Percentiles rank a stretch among this genome's conserved stretches.
Evolutionary conservation across 1,140 invertebrate genomes (phyloP).

Genomic region (Lineus longissimus): DNA sequence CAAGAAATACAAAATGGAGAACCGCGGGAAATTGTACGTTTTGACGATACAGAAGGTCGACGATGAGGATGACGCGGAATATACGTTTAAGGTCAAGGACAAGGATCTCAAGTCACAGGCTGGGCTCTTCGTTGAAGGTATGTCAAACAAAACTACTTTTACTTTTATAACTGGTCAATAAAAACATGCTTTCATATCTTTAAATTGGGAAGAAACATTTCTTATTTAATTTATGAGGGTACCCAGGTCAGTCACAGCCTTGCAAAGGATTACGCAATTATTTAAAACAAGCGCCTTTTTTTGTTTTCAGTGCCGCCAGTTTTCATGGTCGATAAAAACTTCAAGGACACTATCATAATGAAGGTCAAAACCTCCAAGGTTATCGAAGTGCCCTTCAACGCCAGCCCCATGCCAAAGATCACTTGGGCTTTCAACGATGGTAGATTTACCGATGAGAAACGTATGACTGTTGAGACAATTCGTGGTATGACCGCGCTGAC

Average conservation of each 20-base stretch:
- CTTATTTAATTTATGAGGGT: neutral
- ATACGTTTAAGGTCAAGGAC: conserved; percentile 89
- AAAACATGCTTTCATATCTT: no score
- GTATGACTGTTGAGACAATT: conserved; percentile 48
- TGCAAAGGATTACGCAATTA: no score
- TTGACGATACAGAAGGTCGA: conserved; percentile 85
- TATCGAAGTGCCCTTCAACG: conserved; percentile 50
- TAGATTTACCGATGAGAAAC: conserved; percentile 40
- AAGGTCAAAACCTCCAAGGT: conserved; percentile 46
- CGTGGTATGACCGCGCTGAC: conserved; percentile 62
- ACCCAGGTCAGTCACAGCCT: no score
- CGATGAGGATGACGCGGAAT: conserved; percentile 95
- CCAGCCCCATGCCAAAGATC: conserved; percentile 45
- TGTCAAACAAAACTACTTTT: conserved; percentile 39
- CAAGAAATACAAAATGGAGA: conserved; percentile 11
- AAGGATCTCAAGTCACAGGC: conserved; percentile 86
- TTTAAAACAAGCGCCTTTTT: conserved; percentile 10
- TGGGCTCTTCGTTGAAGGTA: conserved; percentile 88
- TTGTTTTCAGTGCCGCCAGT: conserved; percentile 43
- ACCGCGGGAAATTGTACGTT: conserved; percentile 58
- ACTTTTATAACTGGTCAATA: no score
- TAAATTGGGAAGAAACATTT: neutral
- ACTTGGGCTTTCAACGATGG: conserved; percentile 47
- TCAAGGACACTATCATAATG: conserved; percentile 42
- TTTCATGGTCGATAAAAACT: conserved; percentile 44